Evolutionary conservation across 2,888 invertebrate genomes (phyloP).

Genomic region (Drosophila helvetica): DNA sequence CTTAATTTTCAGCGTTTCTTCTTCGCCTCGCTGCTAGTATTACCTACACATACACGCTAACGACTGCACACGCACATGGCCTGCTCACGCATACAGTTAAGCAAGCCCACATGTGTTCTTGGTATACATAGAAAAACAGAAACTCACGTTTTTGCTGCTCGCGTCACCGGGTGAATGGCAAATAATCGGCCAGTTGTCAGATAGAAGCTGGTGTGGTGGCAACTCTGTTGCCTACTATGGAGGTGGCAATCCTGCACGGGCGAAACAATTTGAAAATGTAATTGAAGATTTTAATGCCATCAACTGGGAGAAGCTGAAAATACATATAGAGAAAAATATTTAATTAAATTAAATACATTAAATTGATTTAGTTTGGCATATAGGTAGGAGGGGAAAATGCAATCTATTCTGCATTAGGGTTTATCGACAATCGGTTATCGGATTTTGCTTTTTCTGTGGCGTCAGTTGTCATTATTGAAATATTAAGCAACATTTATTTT

Average conservation of each 20-base stretch:
- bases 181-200: slow-evolving; percentile 9
- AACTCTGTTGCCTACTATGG: not conserved
- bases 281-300: not conserved
- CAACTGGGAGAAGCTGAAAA: not conserved
- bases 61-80: slow-evolving; percentile 41
- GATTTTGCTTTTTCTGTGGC: not conserved
- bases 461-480: not conserved
- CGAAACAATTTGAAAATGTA: too few relatives aligned
- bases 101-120: slow-evolving; percentile 71
- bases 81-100: slow-evolving; percentile 40
- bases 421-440: not conserved
- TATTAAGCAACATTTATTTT: not conserved
- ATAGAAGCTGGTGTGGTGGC: not conserved
- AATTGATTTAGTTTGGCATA: too few relatives aligned
- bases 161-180: slow-evolving; percentile 50
- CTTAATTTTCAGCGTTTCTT: slow-evolving; percentile 81
- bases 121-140: slow-evolving; percentile 81
- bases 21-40: slow-evolving; percentile 67
- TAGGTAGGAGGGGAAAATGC: too few relatives aligned
- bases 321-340: not conserved
- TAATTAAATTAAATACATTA: not conserved
- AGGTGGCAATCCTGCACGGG: not conserved
- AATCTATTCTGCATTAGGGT: not conserved
- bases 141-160: slow-evolving; percentile 66
- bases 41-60: slow-evolving; percentile 64